Evolutionary conservation across 2,888 invertebrate genomes (phyloP), one percentile per base, ranked within the genome.

Genomic region (Beris morrisii): DNA sequence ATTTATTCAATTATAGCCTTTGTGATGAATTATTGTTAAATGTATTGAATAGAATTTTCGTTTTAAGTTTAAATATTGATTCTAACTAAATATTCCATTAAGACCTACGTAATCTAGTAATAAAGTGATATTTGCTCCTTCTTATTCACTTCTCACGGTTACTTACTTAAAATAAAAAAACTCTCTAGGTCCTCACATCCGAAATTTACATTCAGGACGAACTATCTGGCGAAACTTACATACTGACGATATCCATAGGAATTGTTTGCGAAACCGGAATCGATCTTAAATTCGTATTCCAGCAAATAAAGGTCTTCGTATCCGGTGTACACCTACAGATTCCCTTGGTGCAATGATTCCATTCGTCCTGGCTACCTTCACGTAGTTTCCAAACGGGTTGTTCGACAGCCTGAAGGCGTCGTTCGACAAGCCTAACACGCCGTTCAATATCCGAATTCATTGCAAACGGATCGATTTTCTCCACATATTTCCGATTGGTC

Each of bases 271-370:
- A 77, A 0, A 83, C 78, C 0, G 88, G 88, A 28, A 88, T 79
- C 13, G 83, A 81, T 31, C 79, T 76, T 2, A 88, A 74, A 54
- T 83, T 82, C 32, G 83, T 82, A 70, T 85, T 84, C 87, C 87
- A 88, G 73, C 88, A 88, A 58, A 83, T 86, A 55, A 88, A 79
- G 22, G 84, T 84, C 73, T 84, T 85, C 0, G 85, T 87, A 75
- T 88, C 88, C 5, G 86, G 85, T 71, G 83, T 79, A 72, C 88
- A 88, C 71, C 84, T 84, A 72, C 88, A 88, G 0, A 86, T 85
- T 0, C 88, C 87, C 69, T 84, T 83, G 0, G 83, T 82, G 73
- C 88, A 88, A 22, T 83, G 81, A 77, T 86, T 83, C 82, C 86
- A 84, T 67, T 84, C 83, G 7, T 73, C 70, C 57, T 82, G 81